Conservation (phyloP, 2,113 vertebrate species). For the Triplophysa tibetana region DNA sequence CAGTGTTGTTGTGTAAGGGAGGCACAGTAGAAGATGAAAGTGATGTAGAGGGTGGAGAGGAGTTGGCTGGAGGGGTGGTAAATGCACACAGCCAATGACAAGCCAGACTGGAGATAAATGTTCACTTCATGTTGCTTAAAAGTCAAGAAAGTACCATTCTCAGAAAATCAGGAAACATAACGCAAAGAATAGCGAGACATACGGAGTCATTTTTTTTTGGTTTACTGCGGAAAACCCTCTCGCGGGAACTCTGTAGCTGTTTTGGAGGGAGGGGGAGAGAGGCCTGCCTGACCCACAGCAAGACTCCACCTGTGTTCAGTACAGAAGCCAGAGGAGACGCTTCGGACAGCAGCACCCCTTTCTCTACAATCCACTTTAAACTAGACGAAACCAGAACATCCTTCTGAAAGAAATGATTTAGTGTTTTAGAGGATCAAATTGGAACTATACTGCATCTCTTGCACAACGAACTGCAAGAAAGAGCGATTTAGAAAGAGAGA, state of each 20-base stretch:
- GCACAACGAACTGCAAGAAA: conserved; percentile 31
- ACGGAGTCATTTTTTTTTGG: background rate
- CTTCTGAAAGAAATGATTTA: conserved; percentile 62
- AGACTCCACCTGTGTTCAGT: conserved; percentile 39
- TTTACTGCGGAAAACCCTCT: background rate
- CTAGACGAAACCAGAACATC: background rate
- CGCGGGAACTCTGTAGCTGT: background rate
- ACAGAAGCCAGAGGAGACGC: conserved; percentile 41
- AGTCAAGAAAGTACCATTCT: conserved; percentile 9
- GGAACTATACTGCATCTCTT: conserved; percentile 49
- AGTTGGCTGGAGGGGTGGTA: conserved; percentile 59
- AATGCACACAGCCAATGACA: conserved; percentile 68
- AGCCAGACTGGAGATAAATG: conserved; percentile 63
- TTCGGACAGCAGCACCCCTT: conserved; percentile 49
- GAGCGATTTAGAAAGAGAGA: conserved; percentile 35
- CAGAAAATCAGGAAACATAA: conserved; percentile 29
- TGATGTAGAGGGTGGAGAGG: conserved; percentile 54
- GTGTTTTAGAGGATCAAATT: conserved; percentile 60
- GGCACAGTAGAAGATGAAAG: conserved; percentile 54
- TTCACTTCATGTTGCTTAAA: conserved; percentile 54
- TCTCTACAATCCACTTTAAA: conserved; percentile 34
- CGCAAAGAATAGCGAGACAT: conserved; percentile 3
- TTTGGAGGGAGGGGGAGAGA: conserved; percentile 20
- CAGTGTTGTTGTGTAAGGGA: conserved; percentile 44
- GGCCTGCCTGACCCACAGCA: conserved; percentile 38